Percentiles rank a stretch among this genome's conserved stretches.
Conservation (phyloP, 2,797 vertebrate genomes). For the Chelmon rostratus region DNA sequence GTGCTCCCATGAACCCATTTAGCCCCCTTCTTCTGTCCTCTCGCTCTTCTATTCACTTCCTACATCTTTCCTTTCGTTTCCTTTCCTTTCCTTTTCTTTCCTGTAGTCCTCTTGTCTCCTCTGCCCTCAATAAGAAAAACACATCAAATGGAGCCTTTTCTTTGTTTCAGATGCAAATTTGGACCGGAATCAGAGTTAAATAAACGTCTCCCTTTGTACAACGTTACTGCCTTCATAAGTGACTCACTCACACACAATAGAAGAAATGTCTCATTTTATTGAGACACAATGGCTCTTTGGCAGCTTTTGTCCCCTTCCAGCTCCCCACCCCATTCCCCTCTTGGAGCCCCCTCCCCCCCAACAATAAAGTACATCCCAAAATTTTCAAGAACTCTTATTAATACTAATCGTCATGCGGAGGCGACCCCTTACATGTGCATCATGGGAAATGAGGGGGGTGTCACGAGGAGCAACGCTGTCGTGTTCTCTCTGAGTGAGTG, state of each 20-base stretch:
- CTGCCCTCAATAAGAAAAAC: constrained; percentile 76
- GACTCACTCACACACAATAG: constrained; percentile 85
- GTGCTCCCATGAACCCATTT: neutral
- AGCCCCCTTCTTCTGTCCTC: neutral
- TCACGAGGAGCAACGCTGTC: constrained; percentile 84
- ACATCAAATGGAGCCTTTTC: constrained; percentile 78
- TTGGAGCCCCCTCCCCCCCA: constrained; percentile 40
- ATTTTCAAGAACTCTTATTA: constrained; percentile 80
- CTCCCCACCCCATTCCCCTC: constrained; percentile 55
- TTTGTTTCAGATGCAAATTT: constrained; percentile 84
- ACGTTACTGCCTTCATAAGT: constrained; percentile 82
- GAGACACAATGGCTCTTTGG: constrained; percentile 87
- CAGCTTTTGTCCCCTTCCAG: constrained; percentile 83
- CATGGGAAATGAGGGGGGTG: constrained; percentile 85
- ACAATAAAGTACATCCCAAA: constrained; percentile 72
- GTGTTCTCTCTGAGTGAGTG: constrained; percentile 86
- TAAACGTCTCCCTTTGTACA: constrained; percentile 79
- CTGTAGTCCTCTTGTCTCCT: constrained; percentile 5
- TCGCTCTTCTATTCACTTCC: neutral
- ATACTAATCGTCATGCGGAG: constrained; percentile 79
- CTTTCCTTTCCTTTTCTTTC: neutral
- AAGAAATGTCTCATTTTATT: constrained; percentile 84
- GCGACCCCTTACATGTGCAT: constrained; percentile 83
- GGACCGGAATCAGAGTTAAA: constrained; percentile 82
- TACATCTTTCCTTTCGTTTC: neutral